phyloP scores from a whole-genome alignment of 2,888 invertebrate species.

The Bembecia ichneumoniformis region DNA sequence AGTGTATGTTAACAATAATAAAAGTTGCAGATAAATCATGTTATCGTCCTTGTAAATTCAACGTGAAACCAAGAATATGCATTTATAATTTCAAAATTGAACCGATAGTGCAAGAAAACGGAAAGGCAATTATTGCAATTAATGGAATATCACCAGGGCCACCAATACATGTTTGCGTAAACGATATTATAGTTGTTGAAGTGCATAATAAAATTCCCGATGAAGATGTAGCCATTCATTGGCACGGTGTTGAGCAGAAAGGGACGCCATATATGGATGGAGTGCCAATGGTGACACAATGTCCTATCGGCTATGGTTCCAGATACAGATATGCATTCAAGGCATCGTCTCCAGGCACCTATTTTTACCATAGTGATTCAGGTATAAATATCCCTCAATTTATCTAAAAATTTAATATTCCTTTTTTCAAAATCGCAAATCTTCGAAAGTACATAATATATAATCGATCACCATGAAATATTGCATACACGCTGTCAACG shows the following conservation, averaged over 20 bases:
- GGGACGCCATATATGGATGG: slow-evolving; percentile 83
- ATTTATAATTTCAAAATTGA: slow-evolving; percentile 49
- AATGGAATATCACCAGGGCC: slow-evolving; percentile 66
- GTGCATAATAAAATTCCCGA: slow-evolving; percentile 79
- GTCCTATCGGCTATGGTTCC: slow-evolving; percentile 78
- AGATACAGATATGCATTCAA: slow-evolving; percentile 81
- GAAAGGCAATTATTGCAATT: slow-evolving; percentile 37
- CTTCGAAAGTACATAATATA: no score
- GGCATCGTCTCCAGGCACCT: slow-evolving; percentile 78
- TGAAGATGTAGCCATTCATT: slow-evolving; percentile 80
- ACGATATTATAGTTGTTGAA: slow-evolving; percentile 81
- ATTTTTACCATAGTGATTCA: slow-evolving; percentile 80
- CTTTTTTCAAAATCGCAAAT: no score
- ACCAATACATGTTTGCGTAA: slow-evolving; percentile 76
- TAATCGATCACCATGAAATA: no score
- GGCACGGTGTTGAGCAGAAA: slow-evolving; percentile 78
- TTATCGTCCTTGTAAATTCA: slow-evolving; percentile 63
- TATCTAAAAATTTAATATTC: no score
- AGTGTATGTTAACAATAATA: not conserved
- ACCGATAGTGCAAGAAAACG: slow-evolving; percentile 38
- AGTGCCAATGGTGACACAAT: slow-evolving; percentile 83
- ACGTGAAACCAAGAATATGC: slow-evolving; percentile 59
- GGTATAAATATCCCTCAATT: slow-evolving; percentile 38
- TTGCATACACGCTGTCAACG: no score
- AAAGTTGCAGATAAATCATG: slow-evolving; percentile 51